These are phyloP conservation scores for Phalacrocorax carbo DNA, from an alignment of 2,113 vertebrate genomes.

Conservation along the genomic window DNA sequence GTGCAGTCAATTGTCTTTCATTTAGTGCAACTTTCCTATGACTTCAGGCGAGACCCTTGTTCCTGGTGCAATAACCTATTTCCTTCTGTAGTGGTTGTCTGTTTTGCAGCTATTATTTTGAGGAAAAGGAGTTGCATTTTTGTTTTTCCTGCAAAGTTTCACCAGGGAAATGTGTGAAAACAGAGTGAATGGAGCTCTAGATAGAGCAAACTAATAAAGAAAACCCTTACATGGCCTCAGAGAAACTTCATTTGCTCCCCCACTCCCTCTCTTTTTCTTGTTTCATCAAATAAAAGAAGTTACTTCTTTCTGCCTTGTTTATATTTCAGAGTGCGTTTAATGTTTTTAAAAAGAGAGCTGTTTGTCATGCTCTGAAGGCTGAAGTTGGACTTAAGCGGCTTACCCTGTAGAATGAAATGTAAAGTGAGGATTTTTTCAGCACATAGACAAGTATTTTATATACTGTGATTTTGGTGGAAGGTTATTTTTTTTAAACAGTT, in stretches of 20 bases:
- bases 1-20: background rate
- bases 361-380: background rate
- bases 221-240: background rate
- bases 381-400: background rate
- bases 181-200: background rate
- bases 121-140: background rate
- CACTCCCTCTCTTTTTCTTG: background rate
- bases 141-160: background rate
- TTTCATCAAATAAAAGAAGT: background rate
- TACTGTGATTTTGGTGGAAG: background rate
- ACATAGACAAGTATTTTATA: conserved; percentile 29
- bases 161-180: background rate
- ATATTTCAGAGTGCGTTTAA: background rate
- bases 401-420: background rate
- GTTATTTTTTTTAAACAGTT: conserved; percentile 26
- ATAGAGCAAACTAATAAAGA: background rate
- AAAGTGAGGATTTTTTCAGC: conserved; percentile 22
- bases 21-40: background rate
- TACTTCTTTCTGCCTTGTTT: background rate
- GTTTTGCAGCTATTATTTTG: background rate
- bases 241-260: background rate
- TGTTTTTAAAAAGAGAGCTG: background rate
- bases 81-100: background rate
- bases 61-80: background rate
- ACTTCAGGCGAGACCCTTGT: background rate